Evolutionary conservation across 2,888 invertebrate species (phyloP).

Genomic region (Phania funesta): DNA sequence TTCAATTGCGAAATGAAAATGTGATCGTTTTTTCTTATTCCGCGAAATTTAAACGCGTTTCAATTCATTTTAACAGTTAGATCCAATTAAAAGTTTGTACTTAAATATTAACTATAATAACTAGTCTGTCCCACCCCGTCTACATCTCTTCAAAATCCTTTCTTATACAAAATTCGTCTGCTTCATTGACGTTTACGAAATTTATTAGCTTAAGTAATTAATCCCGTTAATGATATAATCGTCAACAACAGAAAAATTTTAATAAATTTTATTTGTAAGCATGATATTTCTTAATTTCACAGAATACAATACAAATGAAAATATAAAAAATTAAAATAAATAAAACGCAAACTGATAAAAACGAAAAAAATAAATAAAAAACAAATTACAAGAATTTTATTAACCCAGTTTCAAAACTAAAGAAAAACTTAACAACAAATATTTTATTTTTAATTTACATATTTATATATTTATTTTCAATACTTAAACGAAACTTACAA

Average conservation of each 20-base stretch:
- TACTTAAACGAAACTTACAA: neutral
- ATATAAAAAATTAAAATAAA: conserved; percentile 39
- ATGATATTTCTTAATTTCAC: conserved; percentile 63
- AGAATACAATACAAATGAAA: conserved; percentile 28
- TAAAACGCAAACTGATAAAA: conserved; percentile 52
- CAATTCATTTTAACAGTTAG: too few species aligned
- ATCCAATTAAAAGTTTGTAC: conserved; percentile 19
- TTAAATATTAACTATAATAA: conserved; percentile 38
- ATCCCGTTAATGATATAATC: conserved; percentile 23
- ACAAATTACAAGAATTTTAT: conserved; percentile 60
- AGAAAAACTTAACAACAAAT: conserved; percentile 6
- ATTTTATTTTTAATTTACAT: conserved; percentile 44
- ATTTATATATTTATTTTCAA: conserved; percentile 39
- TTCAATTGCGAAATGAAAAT: too few species aligned
- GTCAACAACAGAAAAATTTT: conserved; percentile 26
- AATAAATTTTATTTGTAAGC: conserved; percentile 42
- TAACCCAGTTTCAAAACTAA: conserved; percentile 28
- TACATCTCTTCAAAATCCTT: neutral
- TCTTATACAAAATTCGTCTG: neutral
- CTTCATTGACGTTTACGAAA: conserved; percentile 24
- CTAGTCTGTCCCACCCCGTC: neutral
- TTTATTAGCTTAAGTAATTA: conserved; percentile 44
- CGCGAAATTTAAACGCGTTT: too few species aligned
- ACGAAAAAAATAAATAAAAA: conserved; percentile 23
- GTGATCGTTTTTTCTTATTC: too few species aligned